Percentiles rank a stretch among this genome's conserved stretches.
phyloP scores from a whole-genome alignment of 2,888 invertebrate species.

The Magallana nippona region DNA sequence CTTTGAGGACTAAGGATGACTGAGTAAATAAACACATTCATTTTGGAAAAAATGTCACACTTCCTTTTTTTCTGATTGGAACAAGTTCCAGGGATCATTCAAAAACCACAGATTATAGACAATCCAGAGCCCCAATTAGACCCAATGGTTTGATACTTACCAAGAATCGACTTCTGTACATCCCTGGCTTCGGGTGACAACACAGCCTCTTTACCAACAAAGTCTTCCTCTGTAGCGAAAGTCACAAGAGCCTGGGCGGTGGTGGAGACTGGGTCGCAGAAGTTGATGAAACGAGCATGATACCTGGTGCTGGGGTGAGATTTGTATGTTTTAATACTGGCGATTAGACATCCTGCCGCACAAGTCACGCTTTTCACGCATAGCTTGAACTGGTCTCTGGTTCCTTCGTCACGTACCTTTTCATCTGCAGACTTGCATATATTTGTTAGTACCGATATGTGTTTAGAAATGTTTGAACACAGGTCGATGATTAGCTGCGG shows the following conservation, averaged over 20 bases:
- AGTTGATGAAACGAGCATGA: conserved; percentile 71
- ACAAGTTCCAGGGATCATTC: too few species aligned
- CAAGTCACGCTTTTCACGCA: conserved; percentile 76
- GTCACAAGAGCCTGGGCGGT: conserved; percentile 73
- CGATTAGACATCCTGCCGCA: conserved; percentile 74
- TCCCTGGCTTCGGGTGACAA: conserved; percentile 71
- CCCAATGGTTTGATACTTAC: conserved; percentile 53
- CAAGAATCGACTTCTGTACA: conserved; percentile 73
- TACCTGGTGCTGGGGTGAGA: conserved; percentile 65
- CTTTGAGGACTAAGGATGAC: too few species aligned
- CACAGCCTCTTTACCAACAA: conserved; percentile 74
- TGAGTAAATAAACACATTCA: too few species aligned
- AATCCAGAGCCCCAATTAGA: too few species aligned
- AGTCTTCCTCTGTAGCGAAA: conserved; percentile 76
- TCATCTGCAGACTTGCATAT: conserved; percentile 73
- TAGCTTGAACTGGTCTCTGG: conserved; percentile 75
- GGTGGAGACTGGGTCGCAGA: conserved; percentile 76
- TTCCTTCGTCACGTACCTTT: conserved; percentile 61
- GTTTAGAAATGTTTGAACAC: conserved; percentile 73
- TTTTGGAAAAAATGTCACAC: too few species aligned
- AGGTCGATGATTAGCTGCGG: conserved; percentile 74
- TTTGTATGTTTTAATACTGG: conserved; percentile 75
- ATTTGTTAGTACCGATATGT: conserved; percentile 73
- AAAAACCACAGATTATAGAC: too few species aligned
- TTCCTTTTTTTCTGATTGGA: too few species aligned